These are phyloP conservation scores for Chloroceryle inda DNA, from an alignment of 2,797 vertebrate genomes.

Conservation along the genomic window DNA sequence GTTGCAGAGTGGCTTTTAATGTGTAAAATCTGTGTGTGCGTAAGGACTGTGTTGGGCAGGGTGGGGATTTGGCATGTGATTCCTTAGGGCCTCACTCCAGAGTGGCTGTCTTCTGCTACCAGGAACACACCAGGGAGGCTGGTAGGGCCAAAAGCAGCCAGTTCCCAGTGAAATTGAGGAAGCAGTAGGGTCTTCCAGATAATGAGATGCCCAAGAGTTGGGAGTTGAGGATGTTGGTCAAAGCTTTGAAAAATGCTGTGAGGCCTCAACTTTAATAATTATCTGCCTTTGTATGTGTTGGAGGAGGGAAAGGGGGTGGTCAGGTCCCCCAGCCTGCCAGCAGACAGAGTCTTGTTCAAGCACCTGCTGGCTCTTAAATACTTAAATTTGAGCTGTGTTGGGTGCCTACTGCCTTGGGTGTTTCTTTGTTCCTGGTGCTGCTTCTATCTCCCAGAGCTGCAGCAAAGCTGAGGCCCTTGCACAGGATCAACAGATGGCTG, in stretches of 20 bases:
- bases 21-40: neutral
- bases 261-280: neutral
- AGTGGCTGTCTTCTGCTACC: neutral
- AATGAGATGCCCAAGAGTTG: neutral
- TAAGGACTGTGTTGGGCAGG: neutral
- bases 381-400: neutral
- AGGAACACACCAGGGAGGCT: neutral
- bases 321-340: neutral
- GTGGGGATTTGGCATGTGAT: neutral
- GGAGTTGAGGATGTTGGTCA: neutral
- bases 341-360: neutral
- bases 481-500: rapidly evolving
- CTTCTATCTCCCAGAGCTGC: neutral
- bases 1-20: no score
- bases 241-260: neutral
- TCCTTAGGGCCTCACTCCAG: neutral
- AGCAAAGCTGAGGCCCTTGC: neutral
- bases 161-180: neutral
- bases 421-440: neutral
- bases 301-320: neutral
- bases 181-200: neutral
- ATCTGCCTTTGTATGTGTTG: neutral
- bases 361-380: neutral
- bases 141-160: neutral
- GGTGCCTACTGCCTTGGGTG: neutral